Conservation (phyloP, 2,797 vertebrate species). For the Ataeniobius toweri region DNA sequence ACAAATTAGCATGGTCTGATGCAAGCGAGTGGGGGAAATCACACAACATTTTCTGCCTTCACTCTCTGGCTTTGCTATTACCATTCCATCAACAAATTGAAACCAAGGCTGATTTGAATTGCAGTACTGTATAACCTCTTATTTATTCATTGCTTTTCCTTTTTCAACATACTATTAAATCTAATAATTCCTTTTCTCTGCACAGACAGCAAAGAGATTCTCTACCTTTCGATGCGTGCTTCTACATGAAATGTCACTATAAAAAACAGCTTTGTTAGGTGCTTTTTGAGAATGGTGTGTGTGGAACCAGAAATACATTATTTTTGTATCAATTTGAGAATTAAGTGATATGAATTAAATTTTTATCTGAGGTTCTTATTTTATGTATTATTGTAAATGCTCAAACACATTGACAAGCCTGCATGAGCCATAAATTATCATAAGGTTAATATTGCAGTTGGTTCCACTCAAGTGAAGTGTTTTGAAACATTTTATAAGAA, state of each 20-base stretch:
- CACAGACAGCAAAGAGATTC: constrained; percentile 53
- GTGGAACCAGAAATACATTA: background rate
- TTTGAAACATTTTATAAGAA: background rate
- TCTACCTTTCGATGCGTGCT: constrained; percentile 36
- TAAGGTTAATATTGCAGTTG: background rate
- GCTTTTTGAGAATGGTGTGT: background rate
- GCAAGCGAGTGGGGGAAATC: constrained; percentile 67
- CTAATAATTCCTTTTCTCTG: constrained; percentile 71
- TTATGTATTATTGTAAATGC: background rate
- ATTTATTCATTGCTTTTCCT: constrained; percentile 84
- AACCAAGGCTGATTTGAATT: constrained; percentile 83
- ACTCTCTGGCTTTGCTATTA: constrained; percentile 68
- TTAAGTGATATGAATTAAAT: background rate
- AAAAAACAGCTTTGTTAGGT: constrained; percentile 6
- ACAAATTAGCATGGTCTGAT: constrained; percentile 75
- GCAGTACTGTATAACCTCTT: constrained; percentile 77
- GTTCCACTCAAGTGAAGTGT: background rate
- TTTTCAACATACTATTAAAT: constrained; percentile 77
- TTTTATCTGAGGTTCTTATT: background rate
- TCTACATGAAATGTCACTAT: constrained; percentile 34
- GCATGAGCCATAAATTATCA: background rate
- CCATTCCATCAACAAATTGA: constrained; percentile 79
- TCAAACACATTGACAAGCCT: background rate
- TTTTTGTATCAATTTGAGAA: background rate
- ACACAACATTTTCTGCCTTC: constrained; percentile 69